Percentiles rank a stretch among this genome's conserved stretches.
These are phyloP conservation scores for Trissoscelio sp. DNA, from an alignment of 2,888 invertebrate genomes.

Conservation along the genomic window DNA sequence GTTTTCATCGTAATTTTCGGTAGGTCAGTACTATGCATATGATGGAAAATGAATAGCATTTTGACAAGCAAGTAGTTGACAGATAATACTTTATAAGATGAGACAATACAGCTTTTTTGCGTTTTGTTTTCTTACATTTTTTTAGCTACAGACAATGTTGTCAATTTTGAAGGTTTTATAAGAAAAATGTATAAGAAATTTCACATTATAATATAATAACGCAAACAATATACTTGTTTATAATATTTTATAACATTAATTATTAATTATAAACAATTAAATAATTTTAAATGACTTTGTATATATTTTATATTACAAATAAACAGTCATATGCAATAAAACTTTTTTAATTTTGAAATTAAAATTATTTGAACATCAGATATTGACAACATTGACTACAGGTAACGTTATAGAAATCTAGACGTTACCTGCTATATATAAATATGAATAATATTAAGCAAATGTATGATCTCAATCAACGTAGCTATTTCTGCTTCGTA, in stretches of 20 bases:
- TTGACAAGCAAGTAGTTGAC: constrained; percentile 47
- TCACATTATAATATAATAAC: no score
- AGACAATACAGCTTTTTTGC: constrained; percentile 80
- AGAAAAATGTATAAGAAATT: not conserved
- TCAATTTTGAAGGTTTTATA: constrained; percentile 1
- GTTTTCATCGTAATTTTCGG: constrained; percentile 32
- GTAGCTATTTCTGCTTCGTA: constrained; percentile 45
- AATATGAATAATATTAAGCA: constrained; percentile 14
- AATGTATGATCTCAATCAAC: constrained; percentile 25
- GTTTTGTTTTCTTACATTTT: constrained; percentile 26
- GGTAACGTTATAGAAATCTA: constrained; percentile 19
- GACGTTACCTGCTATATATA: constrained; percentile 18
- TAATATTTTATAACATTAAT: no score
- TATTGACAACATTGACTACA: constrained; percentile 6
- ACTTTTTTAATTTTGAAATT: no score
- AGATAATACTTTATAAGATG: constrained; percentile 77
- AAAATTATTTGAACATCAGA: not conserved
- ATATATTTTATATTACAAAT: no score
- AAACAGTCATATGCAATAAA: no score
- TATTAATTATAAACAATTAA: no score
- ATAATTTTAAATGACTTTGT: no score
- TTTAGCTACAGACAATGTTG: constrained; percentile 26
- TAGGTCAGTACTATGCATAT: constrained; percentile 23
- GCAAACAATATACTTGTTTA: no score
- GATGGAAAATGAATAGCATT: constrained; percentile 53